These are phyloP conservation scores for Hyperoodon ampullatus DNA, from an alignment of 2,113 vertebrate genomes.

Conservation along the genomic window DNA sequence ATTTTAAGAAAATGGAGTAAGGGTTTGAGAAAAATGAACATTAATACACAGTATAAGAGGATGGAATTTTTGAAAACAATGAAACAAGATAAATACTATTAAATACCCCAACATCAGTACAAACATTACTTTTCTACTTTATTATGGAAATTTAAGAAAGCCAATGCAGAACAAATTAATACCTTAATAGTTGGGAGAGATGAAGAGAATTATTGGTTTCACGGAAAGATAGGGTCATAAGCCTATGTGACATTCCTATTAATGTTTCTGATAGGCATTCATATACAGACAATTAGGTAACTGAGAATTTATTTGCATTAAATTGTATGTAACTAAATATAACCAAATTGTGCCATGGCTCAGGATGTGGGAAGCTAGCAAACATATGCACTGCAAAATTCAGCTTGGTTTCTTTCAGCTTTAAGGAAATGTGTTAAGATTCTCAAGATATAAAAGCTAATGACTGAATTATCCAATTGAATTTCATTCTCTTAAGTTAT, in stretches of 20 bases:
- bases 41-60: slow-evolving; percentile 7
- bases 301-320: slow-evolving; percentile 62
- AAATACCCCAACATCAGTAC: neutral
- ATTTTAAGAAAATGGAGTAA: slow-evolving; percentile 40
- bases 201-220: neutral
- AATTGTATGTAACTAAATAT: slow-evolving; percentile 4
- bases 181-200: slow-evolving; percentile 24
- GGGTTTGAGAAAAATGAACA: slow-evolving; percentile 47
- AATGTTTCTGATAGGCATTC: slow-evolving; percentile 42
- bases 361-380: slow-evolving; percentile 56
- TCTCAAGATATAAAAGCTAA: slow-evolving; percentile 55
- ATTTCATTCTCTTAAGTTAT: slow-evolving; percentile 44
- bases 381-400: slow-evolving; percentile 52
- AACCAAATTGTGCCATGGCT: slow-evolving; percentile 29
- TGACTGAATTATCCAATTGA: slow-evolving; percentile 51
- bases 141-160: slow-evolving; percentile 39
- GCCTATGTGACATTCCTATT: slow-evolving; percentile 1
- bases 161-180: neutral
- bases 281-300: slow-evolving; percentile 26
- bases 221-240: neutral
- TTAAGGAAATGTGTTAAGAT: slow-evolving; percentile 68
- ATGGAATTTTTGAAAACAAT: neutral
- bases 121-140: slow-evolving; percentile 40
- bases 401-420: slow-evolving; percentile 79
- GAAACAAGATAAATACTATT: slow-evolving; percentile 12